Conservation (phyloP, 2,113 vertebrate genomes). For the Lota lota region DNA sequence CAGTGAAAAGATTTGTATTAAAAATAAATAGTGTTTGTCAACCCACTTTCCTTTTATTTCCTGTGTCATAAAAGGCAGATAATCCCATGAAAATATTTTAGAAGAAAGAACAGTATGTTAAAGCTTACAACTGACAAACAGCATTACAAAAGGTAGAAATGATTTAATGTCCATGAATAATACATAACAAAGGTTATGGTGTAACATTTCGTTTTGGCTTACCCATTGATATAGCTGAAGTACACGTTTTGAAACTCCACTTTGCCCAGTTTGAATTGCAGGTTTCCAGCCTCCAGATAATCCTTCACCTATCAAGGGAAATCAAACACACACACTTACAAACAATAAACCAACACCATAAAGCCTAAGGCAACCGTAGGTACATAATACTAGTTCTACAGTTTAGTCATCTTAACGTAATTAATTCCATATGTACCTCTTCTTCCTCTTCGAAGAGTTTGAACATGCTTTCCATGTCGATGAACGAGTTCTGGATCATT, state of each 20-base stretch:
- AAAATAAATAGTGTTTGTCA: too few relatives aligned
- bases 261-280: conserved; percentile 75
- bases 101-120: too few relatives aligned
- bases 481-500: conserved; percentile 95
- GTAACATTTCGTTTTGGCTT: conserved; percentile 10
- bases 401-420: neutral
- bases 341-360: neutral
- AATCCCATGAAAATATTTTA: too few relatives aligned
- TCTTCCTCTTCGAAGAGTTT: conserved; percentile 85
- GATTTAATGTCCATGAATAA: neutral
- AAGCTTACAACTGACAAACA: too few relatives aligned
- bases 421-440: conserved; percentile 74
- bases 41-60: too few relatives aligned
- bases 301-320: conserved; percentile 82
- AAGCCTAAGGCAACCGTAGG: neutral
- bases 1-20: too few relatives aligned
- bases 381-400: neutral
- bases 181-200: neutral
- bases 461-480: conserved; percentile 99
- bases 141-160: neutral
- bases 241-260: conserved; percentile 92
- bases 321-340: neutral
- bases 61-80: too few relatives aligned
- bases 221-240: conserved; percentile 89
- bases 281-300: conserved; percentile 74